These are phyloP conservation scores for Notarius lentiginosus DNA, from an alignment of 2,113 vertebrate genomes.

Conservation along the genomic window DNA sequence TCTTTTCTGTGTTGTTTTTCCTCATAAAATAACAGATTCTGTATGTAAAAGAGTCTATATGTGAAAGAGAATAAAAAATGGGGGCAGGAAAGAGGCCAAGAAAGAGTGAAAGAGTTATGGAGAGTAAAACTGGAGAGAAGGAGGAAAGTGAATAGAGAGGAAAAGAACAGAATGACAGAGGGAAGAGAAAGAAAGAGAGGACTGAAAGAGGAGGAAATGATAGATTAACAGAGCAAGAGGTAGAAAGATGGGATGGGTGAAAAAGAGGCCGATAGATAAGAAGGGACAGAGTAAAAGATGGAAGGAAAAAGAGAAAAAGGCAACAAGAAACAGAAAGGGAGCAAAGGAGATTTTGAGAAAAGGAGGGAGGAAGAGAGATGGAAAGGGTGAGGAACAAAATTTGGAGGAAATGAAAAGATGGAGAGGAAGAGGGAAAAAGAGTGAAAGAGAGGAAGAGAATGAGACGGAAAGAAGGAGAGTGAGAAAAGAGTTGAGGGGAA, in stretches of 20 bases:
- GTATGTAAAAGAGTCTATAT: no score
- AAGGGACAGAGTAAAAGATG: neutral
- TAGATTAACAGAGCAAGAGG: neutral
- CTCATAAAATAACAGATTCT: no score
- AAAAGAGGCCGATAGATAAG: neutral
- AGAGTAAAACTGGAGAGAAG: no score
- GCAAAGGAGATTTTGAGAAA: neutral
- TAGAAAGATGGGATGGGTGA: neutral
- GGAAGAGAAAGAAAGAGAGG: neutral
- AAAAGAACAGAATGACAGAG: no score
- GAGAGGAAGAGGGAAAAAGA: neutral
- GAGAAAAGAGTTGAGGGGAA: neutral
- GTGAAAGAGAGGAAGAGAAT: neutral
- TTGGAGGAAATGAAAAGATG: neutral
- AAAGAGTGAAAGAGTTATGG: no score
- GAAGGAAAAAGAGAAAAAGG: neutral
- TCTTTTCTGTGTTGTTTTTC: no score
- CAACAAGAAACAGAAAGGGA: neutral
- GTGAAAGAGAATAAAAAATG: neutral
- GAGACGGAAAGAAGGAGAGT: neutral
- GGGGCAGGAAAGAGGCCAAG: no score
- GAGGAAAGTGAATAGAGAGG: no score
- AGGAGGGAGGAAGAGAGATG: neutral
- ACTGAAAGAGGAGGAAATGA: neutral
- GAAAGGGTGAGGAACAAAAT: neutral